phyloP scores from a whole-genome alignment of 2,797 vertebrate genomes.

The Periophthalmus magnuspinnatus region DNA sequence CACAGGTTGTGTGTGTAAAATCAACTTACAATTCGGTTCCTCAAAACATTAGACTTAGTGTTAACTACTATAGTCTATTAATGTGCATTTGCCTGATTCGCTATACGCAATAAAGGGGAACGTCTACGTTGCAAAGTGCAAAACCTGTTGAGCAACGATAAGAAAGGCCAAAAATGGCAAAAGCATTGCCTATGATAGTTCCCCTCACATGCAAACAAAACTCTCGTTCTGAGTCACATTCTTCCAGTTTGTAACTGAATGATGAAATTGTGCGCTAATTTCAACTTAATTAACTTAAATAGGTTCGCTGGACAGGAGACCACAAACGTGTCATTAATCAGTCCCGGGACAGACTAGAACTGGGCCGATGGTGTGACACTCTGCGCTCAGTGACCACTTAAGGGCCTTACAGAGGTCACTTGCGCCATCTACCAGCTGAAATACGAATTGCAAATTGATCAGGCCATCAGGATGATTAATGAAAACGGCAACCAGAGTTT shows the following conservation, averaged over 20 bases:
- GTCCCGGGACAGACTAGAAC: conserved; percentile 8
- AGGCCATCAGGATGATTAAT: background rate
- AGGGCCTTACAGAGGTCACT: conserved; percentile 52
- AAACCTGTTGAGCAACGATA: background rate
- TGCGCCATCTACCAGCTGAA: conserved; percentile 77
- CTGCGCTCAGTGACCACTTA: conserved; percentile 14
- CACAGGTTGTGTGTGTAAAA: background rate
- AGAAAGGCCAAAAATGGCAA: background rate
- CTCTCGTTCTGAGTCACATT: conserved; percentile 2
- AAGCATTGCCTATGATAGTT: background rate
- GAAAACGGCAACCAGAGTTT: background rate
- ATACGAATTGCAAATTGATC: conserved; percentile 55
- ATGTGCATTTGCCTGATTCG: background rate
- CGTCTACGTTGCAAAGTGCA: background rate
- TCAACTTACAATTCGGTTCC: background rate
- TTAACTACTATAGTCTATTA: background rate
- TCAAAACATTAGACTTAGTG: background rate
- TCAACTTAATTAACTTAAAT: conserved; percentile 20
- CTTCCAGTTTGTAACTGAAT: conserved; percentile 5
- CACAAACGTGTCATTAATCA: conserved; percentile 18
- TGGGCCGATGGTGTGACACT: conserved; percentile 18
- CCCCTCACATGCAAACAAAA: background rate
- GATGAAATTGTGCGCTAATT: conserved; percentile 4
- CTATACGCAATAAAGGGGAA: background rate
- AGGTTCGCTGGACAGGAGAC: conserved; percentile 11